Evolutionary conservation across 2,888 invertebrate genomes (phyloP).

Genomic region (Cryptophagus acutangulus): DNA sequence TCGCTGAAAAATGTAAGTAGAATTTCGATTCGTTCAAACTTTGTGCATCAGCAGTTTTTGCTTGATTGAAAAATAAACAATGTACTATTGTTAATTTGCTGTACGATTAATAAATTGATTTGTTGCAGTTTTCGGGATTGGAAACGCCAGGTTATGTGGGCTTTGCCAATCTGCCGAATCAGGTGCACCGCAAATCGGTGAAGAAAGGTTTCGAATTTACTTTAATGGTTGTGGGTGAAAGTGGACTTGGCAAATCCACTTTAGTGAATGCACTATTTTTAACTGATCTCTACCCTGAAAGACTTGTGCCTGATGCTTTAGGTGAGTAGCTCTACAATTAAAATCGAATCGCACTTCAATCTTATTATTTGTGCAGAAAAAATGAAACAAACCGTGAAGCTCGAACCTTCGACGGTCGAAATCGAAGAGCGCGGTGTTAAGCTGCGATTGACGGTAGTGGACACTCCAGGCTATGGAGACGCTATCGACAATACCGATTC

Average conservation of each 20-base stretch:
- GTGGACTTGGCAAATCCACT: slow-evolving; percentile 92
- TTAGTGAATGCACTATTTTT: slow-evolving; percentile 91
- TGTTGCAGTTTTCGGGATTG: slow-evolving; percentile 70
- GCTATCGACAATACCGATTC: slow-evolving; percentile 92
- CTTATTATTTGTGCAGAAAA: slow-evolving; percentile 58
- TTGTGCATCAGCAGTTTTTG: slow-evolving; percentile 4
- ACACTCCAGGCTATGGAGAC: slow-evolving; percentile 95
- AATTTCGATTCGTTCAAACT: slow-evolving; percentile 5
- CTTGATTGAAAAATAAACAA: slow-evolving; percentile 8
- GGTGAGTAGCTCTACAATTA: slow-evolving; percentile 54
- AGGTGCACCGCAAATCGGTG: slow-evolving; percentile 94
- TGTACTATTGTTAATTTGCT: slow-evolving; percentile 12
- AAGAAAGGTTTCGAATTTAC: slow-evolving; percentile 98
- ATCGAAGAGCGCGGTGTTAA: slow-evolving; percentile 95
- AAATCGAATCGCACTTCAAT: neutral
- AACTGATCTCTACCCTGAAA: slow-evolving; percentile 91
- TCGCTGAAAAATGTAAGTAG: slow-evolving; percentile 57
- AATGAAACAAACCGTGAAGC: slow-evolving; percentile 85
- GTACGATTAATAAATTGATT: slow-evolving; percentile 10
- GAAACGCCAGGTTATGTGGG: slow-evolving; percentile 89
- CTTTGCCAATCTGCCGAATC: slow-evolving; percentile 93
- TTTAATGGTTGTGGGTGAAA: slow-evolving; percentile 83
- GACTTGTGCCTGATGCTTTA: slow-evolving; percentile 80
- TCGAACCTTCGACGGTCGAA: slow-evolving; percentile 94
- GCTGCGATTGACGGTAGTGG: slow-evolving; percentile 86